These are phyloP conservation scores for Eucera pruinosa DNA, from an alignment of 2,888 invertebrate species.

Conservation along the genomic window DNA sequence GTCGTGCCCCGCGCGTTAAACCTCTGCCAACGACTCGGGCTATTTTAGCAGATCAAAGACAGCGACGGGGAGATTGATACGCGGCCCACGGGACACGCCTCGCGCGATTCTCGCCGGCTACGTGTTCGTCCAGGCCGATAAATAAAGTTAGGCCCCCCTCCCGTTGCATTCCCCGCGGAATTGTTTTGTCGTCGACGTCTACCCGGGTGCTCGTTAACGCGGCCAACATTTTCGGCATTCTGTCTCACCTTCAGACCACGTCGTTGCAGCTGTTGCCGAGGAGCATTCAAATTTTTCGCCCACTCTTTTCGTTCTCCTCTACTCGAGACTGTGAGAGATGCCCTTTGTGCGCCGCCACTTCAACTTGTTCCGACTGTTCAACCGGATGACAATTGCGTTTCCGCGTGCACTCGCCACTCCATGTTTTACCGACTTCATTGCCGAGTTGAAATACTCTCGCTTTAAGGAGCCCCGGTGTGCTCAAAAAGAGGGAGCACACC, in stretches of 20 bases:
- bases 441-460: neutral
- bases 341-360: conserved; percentile 13
- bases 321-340: neutral
- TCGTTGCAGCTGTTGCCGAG: conserved; percentile 39
- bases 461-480: neutral
- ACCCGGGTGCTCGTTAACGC: conserved; percentile 71
- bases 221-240: conserved; percentile 68
- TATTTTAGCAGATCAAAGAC: conserved; percentile 81
- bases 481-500: too few relatives aligned
- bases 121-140: conserved; percentile 59
- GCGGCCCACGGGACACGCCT: conserved; percentile 73
- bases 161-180: conserved; percentile 56
- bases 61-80: conserved; percentile 77
- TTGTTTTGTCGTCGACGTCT: conserved; percentile 67
- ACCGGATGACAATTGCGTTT: conserved; percentile 26
- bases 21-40: conserved; percentile 62
- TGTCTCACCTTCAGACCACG: conserved; percentile 44
- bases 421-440: neutral
- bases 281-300: conserved; percentile 46
- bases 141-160: conserved; percentile 68
- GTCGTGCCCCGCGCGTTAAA: conserved; percentile 60
- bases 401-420: neutral
- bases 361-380: conserved; percentile 3
- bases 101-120: conserved; percentile 50
- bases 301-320: neutral